These are phyloP conservation scores for Tupaia chinensis DNA, from an alignment of 2,113 vertebrate genomes.

Conservation along the genomic window DNA sequence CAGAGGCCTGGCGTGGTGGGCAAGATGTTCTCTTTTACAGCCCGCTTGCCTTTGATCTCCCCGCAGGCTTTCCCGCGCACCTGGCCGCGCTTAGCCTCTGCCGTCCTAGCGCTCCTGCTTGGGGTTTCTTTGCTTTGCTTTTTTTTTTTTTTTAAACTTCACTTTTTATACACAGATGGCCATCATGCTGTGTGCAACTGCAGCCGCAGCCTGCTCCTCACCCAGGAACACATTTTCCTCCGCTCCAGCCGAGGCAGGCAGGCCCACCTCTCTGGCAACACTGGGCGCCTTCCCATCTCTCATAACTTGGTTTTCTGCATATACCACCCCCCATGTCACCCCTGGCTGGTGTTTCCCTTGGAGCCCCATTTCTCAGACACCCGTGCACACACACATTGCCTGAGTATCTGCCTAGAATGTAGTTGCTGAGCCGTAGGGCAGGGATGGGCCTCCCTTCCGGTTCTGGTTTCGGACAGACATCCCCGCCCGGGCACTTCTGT, in stretches of 20 bases:
- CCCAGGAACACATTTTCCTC: not conserved
- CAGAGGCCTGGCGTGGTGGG: not conserved
- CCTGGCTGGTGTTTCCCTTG: not conserved
- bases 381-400: not conserved
- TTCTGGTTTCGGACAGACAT: not conserved
- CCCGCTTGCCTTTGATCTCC: slow-evolving; percentile 65
- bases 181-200: slow-evolving; percentile 5
- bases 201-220: not conserved
- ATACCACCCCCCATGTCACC: not conserved
- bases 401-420: not conserved
- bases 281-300: slow-evolving; percentile 26
- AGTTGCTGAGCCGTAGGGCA: not conserved
- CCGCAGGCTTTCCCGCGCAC: slow-evolving; percentile 33
- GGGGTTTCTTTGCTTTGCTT: not conserved
- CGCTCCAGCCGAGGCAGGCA: not conserved
- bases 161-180: slow-evolving; percentile 52
- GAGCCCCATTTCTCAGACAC: not conserved
- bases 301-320: slow-evolving; percentile 35
- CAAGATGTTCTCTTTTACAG: slow-evolving; percentile 38
- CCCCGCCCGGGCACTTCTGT: not conserved
- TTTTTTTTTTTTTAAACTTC: not conserved
- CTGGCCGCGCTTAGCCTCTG: not conserved
- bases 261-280: slow-evolving; percentile 19
- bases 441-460: not conserved
- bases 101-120: not conserved